These are phyloP conservation scores for Halictus ligatus DNA, from an alignment of 2,888 invertebrate species.

Conservation along the genomic window DNA sequence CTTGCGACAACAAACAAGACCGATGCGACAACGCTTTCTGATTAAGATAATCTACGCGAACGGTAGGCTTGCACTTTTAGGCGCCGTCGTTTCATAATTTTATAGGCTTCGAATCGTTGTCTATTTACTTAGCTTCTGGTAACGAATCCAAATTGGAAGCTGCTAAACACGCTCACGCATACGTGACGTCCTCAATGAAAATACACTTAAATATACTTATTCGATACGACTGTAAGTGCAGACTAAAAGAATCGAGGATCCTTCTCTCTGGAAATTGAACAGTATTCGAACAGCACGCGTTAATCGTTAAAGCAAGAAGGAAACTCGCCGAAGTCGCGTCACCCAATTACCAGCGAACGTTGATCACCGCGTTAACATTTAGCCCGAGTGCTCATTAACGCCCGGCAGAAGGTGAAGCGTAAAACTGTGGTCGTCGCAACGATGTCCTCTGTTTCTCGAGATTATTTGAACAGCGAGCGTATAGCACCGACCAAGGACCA, in stretches of 20 bases:
- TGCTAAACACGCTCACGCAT: too few relatives aligned
- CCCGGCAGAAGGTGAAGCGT: background rate
- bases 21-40: background rate
- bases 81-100: background rate
- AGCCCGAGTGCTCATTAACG: background rate
- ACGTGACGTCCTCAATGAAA: too few relatives aligned
- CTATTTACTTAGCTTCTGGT: too few relatives aligned
- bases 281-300: background rate
- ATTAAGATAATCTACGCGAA: background rate
- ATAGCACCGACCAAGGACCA: background rate
- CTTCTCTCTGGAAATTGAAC: background rate
- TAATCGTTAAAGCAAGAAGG: background rate
- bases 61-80: background rate
- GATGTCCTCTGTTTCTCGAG: background rate
- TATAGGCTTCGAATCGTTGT: background rate
- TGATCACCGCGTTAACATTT: background rate
- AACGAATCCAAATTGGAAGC: too few relatives aligned
- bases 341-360: background rate
- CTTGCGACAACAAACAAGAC: background rate
- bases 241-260: background rate
- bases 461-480: background rate
- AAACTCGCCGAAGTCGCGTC: background rate
- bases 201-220: too few relatives aligned
- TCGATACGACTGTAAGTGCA: background rate
- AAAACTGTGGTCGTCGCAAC: background rate